Conservation (phyloP, 2,113 vertebrate genomes). For the Myodes glareolus region DNA sequence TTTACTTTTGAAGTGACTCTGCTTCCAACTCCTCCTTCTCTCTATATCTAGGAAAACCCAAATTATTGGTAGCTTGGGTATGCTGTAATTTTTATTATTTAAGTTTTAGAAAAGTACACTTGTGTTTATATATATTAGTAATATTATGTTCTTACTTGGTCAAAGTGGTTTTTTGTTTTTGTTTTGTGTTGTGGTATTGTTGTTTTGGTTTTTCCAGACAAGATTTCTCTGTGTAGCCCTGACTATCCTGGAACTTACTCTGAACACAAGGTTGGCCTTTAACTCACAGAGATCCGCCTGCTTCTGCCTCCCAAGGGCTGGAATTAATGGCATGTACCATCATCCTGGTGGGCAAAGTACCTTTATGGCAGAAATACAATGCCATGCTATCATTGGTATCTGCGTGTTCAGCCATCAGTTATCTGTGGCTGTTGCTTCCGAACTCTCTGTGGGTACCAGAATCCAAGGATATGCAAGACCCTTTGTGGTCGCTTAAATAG, state of each 20-base stretch:
- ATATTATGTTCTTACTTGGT: slow-evolving; percentile 26
- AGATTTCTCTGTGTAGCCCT: not conserved
- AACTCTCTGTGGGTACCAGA: not conserved
- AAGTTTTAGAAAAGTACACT: slow-evolving; percentile 54
- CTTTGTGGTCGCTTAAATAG: not conserved
- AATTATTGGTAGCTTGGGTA: slow-evolving; percentile 20
- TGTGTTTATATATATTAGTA: slow-evolving; percentile 44
- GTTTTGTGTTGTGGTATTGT: not conserved
- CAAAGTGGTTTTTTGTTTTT: not conserved
- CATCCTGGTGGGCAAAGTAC: not conserved
- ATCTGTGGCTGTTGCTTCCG: not conserved
- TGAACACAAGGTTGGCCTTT: not conserved
- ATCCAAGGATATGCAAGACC: not conserved
- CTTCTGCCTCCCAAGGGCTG: not conserved
- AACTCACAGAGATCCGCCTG: not conserved
- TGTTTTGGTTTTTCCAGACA: not conserved
- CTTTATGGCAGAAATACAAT: slow-evolving; percentile 47
- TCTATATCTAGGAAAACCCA: slow-evolving; percentile 43
- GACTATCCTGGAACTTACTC: not conserved
- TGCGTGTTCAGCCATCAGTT: not conserved
- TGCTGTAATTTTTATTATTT: slow-evolving; percentile 50
- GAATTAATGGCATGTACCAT: not conserved
- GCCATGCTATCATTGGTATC: not conserved
- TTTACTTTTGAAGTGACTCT: slow-evolving; percentile 66
- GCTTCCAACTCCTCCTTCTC: slow-evolving; percentile 10